These are phyloP conservation scores for Apamea anceps DNA, from an alignment of 2,888 invertebrate species.

Conservation along the genomic window DNA sequence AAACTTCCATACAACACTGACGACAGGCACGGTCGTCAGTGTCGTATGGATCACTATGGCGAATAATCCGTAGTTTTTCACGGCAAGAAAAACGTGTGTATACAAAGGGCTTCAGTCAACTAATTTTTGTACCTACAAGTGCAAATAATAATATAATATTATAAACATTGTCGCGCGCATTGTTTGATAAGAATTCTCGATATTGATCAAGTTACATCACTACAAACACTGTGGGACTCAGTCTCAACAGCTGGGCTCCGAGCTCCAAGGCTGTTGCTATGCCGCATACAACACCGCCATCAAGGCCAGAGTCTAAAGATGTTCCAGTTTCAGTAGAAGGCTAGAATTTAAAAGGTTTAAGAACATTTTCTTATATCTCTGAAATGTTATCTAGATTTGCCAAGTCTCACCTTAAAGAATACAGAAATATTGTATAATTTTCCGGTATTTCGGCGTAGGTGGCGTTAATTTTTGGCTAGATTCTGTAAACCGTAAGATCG, in stretches of 20 bases:
- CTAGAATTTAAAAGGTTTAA: conserved; percentile 26
- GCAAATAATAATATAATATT: background rate
- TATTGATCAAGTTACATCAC: conserved; percentile 58
- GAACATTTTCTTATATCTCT: background rate
- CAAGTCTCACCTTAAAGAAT: too few species aligned
- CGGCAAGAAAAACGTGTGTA: background rate
- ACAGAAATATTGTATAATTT: too few species aligned
- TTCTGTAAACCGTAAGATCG: background rate
- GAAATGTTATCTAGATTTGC: background rate
- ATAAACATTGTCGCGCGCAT: conserved; percentile 10
- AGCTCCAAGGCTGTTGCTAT: conserved; percentile 50
- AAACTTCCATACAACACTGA: background rate
- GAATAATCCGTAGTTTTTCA: background rate
- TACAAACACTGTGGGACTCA: conserved; percentile 9
- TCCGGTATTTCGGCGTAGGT: too few species aligned
- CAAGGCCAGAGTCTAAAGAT: conserved; percentile 59
- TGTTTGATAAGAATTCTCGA: conserved; percentile 33
- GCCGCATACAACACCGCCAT: conserved; percentile 41
- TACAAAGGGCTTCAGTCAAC: background rate
- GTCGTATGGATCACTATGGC: background rate
- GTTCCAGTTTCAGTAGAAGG: conserved; percentile 48
- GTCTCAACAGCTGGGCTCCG: conserved; percentile 49
- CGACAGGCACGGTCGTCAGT: background rate
- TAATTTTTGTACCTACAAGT: background rate
- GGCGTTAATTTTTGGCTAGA: too few species aligned